Evolutionary conservation across 2,888 invertebrate species (phyloP).

Genomic region (Ormyrus pomaceus): DNA sequence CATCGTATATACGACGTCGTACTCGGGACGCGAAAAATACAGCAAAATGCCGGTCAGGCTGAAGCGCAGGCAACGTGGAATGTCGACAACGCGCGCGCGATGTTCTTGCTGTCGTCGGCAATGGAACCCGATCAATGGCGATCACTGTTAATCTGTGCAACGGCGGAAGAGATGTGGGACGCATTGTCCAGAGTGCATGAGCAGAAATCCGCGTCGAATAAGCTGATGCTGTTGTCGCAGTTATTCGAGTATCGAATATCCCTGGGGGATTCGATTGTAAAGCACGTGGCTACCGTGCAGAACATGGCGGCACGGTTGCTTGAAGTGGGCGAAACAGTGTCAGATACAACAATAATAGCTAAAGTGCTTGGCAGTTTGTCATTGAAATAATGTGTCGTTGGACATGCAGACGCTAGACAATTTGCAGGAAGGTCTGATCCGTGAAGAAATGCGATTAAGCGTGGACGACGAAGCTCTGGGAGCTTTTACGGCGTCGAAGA

Average conservation of each 20-base stretch:
- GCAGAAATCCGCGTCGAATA: constrained; percentile 56
- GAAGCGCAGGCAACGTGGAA: too few species aligned
- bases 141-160: constrained; percentile 35
- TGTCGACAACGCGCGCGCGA: neutral
- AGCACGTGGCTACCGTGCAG: constrained; percentile 50
- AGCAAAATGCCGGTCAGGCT: too few species aligned
- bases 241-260: constrained; percentile 55
- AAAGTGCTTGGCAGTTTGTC: constrained; percentile 53
- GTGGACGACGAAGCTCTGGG: constrained; percentile 23
- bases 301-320: constrained; percentile 51
- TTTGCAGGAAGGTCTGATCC: constrained; percentile 44
- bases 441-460: constrained; percentile 40
- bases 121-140: neutral
- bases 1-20: too few species aligned
- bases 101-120: neutral
- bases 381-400: constrained; percentile 37
- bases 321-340: constrained; percentile 46
- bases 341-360: constrained; percentile 49
- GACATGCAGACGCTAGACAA: constrained; percentile 45
- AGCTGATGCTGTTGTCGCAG: constrained; percentile 45
- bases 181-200: constrained; percentile 56
- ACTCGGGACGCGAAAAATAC: too few species aligned
- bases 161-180: constrained; percentile 57
- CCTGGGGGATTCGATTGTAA: constrained; percentile 49
- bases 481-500: constrained; percentile 23